A percentile compares a stretch with the other conserved stretches of the same genome.
phyloP scores from a whole-genome alignment of 1,140 invertebrate species.

The Diplogasteroides magnus region DNA sequence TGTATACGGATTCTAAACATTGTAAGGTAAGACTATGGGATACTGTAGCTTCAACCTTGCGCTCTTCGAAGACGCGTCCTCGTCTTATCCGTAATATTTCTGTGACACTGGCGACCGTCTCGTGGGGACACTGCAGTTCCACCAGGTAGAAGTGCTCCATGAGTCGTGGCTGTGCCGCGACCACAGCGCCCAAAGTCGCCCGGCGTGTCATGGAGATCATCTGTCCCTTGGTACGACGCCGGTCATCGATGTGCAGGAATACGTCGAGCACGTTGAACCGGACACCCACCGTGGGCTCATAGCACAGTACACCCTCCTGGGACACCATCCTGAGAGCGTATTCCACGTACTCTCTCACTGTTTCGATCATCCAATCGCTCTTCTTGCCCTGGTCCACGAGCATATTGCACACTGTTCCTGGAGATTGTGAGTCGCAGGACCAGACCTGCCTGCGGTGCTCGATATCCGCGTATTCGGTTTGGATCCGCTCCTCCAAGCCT shows the following conservation, averaged over 20 bases:
- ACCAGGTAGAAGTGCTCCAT: conserved; percentile 98
- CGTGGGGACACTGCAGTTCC: conserved; percentile 94
- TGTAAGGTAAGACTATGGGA: neutral
- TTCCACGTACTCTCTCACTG: conserved; percentile 87
- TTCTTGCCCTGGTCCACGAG: conserved; percentile 96
- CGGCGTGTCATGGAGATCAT: conserved; percentile 98
- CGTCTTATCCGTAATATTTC: conserved; percentile 90
- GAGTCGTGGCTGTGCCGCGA: conserved; percentile 84
- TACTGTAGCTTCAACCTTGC: conserved; percentile 40
- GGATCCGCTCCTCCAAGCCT: conserved; percentile 85
- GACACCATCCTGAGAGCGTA: conserved; percentile 99
- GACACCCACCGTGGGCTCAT: conserved; percentile 93
- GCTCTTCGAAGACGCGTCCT: conserved; percentile 90
- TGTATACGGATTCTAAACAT: conserved; percentile 65
- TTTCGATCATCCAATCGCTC: conserved; percentile 93
- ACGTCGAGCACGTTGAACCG: conserved; percentile 99
- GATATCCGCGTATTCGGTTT: conserved; percentile 89
- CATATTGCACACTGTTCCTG: conserved; percentile 93
- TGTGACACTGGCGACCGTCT: conserved; percentile 59
- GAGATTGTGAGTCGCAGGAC: conserved; percentile 84
- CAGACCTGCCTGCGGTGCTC: conserved; percentile 98
- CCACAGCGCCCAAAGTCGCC: conserved; percentile 85
- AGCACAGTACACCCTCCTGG: conserved; percentile 96
- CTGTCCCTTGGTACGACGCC: conserved; percentile 98
- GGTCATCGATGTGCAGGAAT: conserved; percentile 96